Conservation (phyloP, 2,888 invertebrate genomes). For the Callimorpha dominula region DNA sequence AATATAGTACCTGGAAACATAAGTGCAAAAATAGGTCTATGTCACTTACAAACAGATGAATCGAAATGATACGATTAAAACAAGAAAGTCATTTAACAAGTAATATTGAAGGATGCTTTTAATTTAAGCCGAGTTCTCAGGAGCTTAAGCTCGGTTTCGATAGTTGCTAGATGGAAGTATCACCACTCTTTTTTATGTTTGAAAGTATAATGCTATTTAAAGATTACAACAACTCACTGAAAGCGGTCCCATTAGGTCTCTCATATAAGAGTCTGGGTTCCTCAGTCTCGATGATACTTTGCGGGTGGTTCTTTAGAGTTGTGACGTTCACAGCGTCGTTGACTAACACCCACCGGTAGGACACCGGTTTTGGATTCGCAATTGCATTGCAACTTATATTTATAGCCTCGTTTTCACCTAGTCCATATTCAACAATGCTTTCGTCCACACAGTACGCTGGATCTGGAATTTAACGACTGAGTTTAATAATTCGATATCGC, state of each 20-base stretch:
- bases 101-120: too few relatives aligned
- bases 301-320: conserved; percentile 57
- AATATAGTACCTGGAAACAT: conserved; percentile 63
- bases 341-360: conserved; percentile 74
- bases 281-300: conserved; percentile 62
- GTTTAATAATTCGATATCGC: not conserved
- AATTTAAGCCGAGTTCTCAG: not conserved
- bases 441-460: conserved; percentile 74
- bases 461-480: conserved; percentile 57
- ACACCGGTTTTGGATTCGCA: conserved; percentile 67
- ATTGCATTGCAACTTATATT: conserved; percentile 76
- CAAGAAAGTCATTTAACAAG: too few relatives aligned
- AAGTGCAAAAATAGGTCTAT: not conserved
- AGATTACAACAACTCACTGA: conserved; percentile 60
- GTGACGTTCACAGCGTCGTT: conserved; percentile 63
- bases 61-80: too few relatives aligned
- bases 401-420: conserved; percentile 70
- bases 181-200: not conserved
- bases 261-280: conserved; percentile 64
- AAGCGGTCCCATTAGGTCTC: conserved; percentile 69
- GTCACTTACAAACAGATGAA: not conserved
- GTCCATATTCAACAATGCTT: conserved; percentile 67
- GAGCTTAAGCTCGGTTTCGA: not conserved
- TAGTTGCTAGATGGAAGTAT: not conserved
- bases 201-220: not conserved